phyloP scores from a whole-genome alignment of 2,113 vertebrate genomes.

The Phylloscopus trochilus region DNA sequence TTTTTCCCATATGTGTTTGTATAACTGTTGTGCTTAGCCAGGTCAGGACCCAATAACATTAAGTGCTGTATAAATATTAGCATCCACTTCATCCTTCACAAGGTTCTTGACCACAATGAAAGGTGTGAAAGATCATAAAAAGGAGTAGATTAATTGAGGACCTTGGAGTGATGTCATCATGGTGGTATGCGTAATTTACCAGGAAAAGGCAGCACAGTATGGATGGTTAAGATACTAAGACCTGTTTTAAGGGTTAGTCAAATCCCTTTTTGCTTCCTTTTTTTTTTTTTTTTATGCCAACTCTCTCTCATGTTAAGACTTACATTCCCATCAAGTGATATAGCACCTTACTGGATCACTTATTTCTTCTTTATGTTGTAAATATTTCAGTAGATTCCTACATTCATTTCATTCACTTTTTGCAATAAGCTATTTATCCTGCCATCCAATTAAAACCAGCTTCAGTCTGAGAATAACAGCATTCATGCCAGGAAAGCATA shows the following conservation, averaged over 20 bases:
- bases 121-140: constrained; percentile 47
- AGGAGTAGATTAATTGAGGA: neutral
- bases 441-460: constrained; percentile 11
- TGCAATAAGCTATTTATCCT: constrained; percentile 1
- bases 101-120: constrained; percentile 9
- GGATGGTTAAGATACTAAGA: neutral
- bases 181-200: neutral
- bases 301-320: neutral
- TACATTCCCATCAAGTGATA: neutral
- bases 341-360: neutral
- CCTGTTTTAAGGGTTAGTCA: neutral
- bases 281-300: no score
- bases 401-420: constrained; percentile 4
- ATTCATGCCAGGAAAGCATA: constrained; percentile 4
- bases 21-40: constrained; percentile 11
- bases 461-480: neutral
- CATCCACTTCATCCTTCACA: constrained; percentile 25
- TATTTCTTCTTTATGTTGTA: constrained; percentile 3
- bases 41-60: constrained; percentile 27
- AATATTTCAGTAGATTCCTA: constrained; percentile 45
- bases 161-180: neutral
- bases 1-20: neutral
- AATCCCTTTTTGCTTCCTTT: neutral
- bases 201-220: neutral
- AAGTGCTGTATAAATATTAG: constrained; percentile 56